Evolutionary conservation across 2,113 vertebrate genomes (phyloP).

Genomic region (Neotoma lepida): DNA sequence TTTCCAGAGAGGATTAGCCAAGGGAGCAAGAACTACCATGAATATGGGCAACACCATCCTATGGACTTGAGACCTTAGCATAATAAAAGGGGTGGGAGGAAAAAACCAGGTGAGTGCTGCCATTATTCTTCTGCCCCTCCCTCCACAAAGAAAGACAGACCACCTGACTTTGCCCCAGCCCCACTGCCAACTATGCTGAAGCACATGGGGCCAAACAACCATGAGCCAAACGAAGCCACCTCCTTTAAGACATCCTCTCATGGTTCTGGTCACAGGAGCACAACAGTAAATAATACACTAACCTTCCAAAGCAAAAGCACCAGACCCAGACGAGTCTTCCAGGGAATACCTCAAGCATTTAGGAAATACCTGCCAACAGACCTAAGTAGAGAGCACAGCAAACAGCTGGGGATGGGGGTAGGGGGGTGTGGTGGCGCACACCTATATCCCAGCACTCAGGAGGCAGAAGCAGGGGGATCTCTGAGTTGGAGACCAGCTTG

Average conservation of each 20-base stretch:
- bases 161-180: neutral
- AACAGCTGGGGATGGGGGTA: neutral
- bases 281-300: neutral
- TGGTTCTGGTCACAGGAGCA: neutral
- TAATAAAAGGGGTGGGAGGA: neutral
- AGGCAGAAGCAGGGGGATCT: neutral
- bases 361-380: neutral
- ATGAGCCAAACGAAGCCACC: neutral
- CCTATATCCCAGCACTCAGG: neutral
- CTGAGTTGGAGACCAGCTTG: neutral
- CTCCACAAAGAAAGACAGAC: neutral
- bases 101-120: neutral
- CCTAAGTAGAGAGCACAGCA: neutral
- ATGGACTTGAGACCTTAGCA: too few relatives aligned
- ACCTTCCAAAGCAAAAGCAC: neutral
- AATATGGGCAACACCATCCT: neutral
- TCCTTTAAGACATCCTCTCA: neutral
- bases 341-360: neutral
- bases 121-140: neutral
- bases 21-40: neutral
- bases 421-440: neutral
- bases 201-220: neutral
- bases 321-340: neutral
- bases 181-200: neutral
- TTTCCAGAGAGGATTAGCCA: neutral